Percentiles rank a stretch among this genome's conserved stretches.
phyloP scores from a whole-genome alignment of 64 coral and sea anemone genomes.

The Pachyseris speciosa region DNA sequence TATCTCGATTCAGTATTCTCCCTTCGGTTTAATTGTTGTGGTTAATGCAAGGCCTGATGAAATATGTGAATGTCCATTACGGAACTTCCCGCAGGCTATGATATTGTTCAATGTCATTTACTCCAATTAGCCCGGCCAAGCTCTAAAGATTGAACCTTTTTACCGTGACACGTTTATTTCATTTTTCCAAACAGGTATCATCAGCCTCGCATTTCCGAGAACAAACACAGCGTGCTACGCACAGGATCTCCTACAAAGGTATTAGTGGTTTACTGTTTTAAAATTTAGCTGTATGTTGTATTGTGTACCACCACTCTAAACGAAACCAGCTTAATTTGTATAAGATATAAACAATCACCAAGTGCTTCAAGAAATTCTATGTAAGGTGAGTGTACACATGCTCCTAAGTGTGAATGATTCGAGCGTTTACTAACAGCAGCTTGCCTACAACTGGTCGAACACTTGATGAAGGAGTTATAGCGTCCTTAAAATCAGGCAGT shows the following conservation, averaged over 20 bases:
- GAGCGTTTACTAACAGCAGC: background rate
- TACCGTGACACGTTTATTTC: background rate
- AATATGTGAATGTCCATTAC: background rate
- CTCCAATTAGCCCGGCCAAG: background rate
- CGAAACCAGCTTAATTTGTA: too few species aligned
- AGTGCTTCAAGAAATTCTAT: background rate
- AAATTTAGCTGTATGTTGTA: background rate
- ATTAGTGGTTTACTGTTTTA: background rate
- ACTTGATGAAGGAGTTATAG: too few species aligned
- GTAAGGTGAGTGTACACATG: background rate
- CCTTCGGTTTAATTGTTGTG: background rate
- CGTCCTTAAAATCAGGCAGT: too few species aligned
- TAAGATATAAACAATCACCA: background rate
- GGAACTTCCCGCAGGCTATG: background rate
- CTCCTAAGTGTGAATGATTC: background rate
- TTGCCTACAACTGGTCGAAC: background rate
- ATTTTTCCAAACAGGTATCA: background rate
- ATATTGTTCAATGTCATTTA: background rate
- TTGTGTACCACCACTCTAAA: background rate
- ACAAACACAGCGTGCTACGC: background rate
- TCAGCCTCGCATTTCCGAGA: background rate
- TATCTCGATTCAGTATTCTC: background rate
- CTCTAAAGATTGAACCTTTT: background rate
- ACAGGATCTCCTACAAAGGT: constrained; percentile 18
- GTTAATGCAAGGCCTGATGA: background rate